phyloP scores from a whole-genome alignment of 2,797 vertebrate genomes.

The Synaphobranchus kaupii region DNA sequence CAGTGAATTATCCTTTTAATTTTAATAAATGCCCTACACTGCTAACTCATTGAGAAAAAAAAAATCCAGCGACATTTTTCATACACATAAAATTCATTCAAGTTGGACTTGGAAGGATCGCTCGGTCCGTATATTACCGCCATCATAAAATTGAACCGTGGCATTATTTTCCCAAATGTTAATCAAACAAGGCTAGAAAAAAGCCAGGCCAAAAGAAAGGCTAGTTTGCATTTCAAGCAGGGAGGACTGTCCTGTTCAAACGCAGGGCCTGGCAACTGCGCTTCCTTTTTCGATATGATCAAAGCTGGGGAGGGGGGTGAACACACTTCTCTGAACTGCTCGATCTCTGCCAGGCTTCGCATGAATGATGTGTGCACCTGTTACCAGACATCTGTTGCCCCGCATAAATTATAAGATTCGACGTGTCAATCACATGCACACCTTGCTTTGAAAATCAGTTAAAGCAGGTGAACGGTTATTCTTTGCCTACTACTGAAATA shows the following conservation, averaged over 20 bases:
- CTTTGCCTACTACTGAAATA: not conserved
- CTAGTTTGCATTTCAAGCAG: slow-evolving; percentile 1
- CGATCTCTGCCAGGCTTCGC: not conserved
- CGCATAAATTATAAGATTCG: not conserved
- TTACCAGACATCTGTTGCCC: not conserved
- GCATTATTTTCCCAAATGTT: not conserved
- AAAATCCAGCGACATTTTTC: not conserved
- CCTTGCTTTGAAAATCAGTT: not conserved
- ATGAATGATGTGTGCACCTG: not conserved
- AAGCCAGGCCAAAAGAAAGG: not conserved
- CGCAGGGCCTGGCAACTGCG: not conserved
- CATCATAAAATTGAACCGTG: not conserved
- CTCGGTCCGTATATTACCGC: not conserved
- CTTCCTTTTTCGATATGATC: not conserved
- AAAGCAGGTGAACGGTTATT: not conserved
- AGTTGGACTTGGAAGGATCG: not conserved
- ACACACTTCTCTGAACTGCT: not conserved
- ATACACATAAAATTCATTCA: not conserved
- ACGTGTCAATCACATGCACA: not conserved
- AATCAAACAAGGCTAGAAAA: not conserved
- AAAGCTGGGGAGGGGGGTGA: not conserved
- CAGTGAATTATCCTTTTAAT: no score
- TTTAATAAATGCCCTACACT: no score
- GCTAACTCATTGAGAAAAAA: no score
- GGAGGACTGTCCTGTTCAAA: not conserved